Percentiles rank a stretch among this genome's conserved stretches.
phyloP scores from a whole-genome alignment of 2,888 invertebrate species.

The Drosophila antonietae region DNA sequence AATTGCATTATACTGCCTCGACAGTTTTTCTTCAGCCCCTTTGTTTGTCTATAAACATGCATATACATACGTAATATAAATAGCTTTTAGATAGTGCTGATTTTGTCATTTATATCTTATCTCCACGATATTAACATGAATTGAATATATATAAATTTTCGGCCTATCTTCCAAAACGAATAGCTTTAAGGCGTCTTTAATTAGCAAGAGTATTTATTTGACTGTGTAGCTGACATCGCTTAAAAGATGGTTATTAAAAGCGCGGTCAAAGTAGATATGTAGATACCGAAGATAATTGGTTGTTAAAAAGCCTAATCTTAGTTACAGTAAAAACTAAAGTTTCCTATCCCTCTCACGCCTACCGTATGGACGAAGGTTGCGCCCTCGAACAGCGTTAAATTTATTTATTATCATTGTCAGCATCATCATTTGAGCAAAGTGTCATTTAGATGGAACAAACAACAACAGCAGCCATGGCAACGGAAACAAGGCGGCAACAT shows the following conservation, averaged over 20 bases:
- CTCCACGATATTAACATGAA: neutral
- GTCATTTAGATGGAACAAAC: constrained; percentile 51
- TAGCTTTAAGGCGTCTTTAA: neutral
- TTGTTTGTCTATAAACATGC: neutral
- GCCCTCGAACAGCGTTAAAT: constrained; percentile 56
- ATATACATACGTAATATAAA: neutral
- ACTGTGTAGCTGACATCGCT: neutral
- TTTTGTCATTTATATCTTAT: constrained; percentile 9
- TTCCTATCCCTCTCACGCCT: neutral
- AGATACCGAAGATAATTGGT: constrained; percentile 10
- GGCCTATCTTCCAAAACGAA: neutral
- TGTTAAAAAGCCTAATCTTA: constrained; percentile 53
- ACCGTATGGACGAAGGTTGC: constrained; percentile 8
- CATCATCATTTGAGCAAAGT: constrained; percentile 63
- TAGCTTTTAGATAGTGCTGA: constrained; percentile 5
- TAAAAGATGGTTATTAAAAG: neutral
- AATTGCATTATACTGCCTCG: constrained; percentile 61
- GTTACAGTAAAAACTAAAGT: constrained; percentile 38
- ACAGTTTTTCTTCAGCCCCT: neutral
- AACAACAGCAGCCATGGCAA: constrained; percentile 23
- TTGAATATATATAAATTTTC: neutral
- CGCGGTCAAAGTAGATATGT: neutral
- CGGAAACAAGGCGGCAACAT: constrained; percentile 62
- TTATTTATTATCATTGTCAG: constrained; percentile 77
- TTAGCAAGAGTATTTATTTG: neutral